phyloP scores from a whole-genome alignment of 2,113 vertebrate species.

The Rafetus swinhoei region DNA sequence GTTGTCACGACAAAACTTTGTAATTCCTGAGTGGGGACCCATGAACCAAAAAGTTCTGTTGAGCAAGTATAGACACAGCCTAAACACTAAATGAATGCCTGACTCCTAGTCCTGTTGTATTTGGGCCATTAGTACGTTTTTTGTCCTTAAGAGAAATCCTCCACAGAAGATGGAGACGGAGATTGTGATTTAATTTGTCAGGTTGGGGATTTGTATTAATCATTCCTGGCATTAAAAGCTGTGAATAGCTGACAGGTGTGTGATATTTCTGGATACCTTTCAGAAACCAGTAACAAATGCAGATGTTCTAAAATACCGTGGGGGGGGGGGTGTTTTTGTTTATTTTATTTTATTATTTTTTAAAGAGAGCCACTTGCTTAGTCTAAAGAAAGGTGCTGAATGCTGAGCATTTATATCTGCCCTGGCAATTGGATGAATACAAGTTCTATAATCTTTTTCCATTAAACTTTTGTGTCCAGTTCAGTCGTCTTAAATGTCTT shows the following conservation, averaged over 20 bases:
- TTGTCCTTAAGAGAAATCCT: background rate
- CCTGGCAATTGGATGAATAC: conserved; percentile 10
- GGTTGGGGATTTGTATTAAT: background rate
- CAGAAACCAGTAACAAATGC: background rate
- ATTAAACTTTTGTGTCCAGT: background rate
- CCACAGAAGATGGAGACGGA: background rate
- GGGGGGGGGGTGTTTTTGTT: too few relatives aligned
- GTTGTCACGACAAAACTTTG: too few relatives aligned
- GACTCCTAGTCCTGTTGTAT: background rate
- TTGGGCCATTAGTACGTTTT: background rate
- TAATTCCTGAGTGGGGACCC: too few relatives aligned
- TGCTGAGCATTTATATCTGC: background rate
- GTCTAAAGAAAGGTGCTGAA: too few relatives aligned
- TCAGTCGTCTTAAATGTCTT: background rate
- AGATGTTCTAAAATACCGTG: background rate
- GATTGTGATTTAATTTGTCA: background rate
- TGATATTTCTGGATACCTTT: conserved; percentile 35
- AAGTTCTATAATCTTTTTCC: fast-evolving
- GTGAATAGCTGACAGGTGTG: background rate
- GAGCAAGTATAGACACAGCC: too few relatives aligned
- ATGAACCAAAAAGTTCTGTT: too few relatives aligned
- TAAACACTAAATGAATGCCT: background rate
- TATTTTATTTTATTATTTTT: background rate
- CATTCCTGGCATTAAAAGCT: conserved; percentile 4
- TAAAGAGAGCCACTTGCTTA: background rate